phyloP scores from a whole-genome alignment of 2,888 invertebrate species.

The Noctua janthina region DNA sequence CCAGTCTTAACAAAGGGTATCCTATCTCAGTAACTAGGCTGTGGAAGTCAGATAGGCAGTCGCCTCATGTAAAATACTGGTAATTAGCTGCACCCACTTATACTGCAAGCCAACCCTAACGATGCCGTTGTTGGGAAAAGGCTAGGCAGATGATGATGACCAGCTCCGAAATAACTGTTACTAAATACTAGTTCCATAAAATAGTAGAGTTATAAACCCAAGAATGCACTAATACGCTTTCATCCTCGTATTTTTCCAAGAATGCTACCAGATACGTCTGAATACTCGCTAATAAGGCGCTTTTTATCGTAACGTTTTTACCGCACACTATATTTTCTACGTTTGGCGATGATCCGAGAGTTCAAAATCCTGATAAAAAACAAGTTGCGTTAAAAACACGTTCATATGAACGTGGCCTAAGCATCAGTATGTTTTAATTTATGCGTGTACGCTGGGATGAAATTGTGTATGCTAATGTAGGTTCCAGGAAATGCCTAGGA shows the following conservation, averaged over 20 bases:
- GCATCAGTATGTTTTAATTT: conserved; percentile 30
- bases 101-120: too few species aligned
- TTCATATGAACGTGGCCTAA: neutral
- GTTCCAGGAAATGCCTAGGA: conserved; percentile 43
- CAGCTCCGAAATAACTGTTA: neutral
- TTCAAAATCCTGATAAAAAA: neutral
- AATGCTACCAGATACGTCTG: neutral
- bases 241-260: conserved; percentile 34
- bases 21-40: neutral
- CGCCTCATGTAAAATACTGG: neutral
- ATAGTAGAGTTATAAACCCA: conserved; percentile 21
- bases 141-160: neutral
- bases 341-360: neutral
- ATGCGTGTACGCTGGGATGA: conserved; percentile 35
- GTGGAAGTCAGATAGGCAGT: neutral
- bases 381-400: neutral
- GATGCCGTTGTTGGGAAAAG: neutral
- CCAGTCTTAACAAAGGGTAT: neutral
- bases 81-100: neutral
- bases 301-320: neutral
- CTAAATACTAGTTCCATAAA: conserved; percentile 10
- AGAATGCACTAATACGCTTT: conserved; percentile 14
- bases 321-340: neutral
- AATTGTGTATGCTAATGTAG: conserved; percentile 46
- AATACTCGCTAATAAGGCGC: neutral